Evolutionary conservation across 2,888 invertebrate species (phyloP), one percentile per base, ranked within the genome.

Genomic region (Philopedon plagiatum): DNA sequence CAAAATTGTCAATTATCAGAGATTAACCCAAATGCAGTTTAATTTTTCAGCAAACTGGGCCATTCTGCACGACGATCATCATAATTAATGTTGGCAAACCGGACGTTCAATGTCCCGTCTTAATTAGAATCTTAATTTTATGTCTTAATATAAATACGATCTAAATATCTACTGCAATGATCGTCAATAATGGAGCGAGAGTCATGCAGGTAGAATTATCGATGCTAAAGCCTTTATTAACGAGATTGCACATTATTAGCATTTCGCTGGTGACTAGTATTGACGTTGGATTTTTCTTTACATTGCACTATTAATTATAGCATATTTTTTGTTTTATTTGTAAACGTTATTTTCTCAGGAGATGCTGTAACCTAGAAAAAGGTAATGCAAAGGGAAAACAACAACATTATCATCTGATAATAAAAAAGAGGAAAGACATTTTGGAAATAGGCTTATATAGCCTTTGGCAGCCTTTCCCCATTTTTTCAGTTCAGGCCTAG

Each of bases 121-220:
- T 73, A 73, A 73, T 73, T 73, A 73, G 69, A 73, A 73, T 73
- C 73, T 67, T 69, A 73, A 73, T 73, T 73, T 73, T 73, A 73
- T 73, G 73, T 73, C 68, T 73, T 73, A 56, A 68, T 73, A 64
- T 73, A 60, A 71, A 71, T 71, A 32, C 26, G 60, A 56, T 67
- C 57, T 61, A 62, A 54, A 57, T 67, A 72, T 72, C 63, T 58
- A 63, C 62, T 15, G 41, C 63, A 44, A 39, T 32, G 61, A 65
- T 71, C 63, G 56, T 62, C 72, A 19, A 26, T 62, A 54, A 66
- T 41, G 71, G 44, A 23, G 19, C 57, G 9, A 41, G 32, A 58
- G 19, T 56, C 63, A 72, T 72, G 72, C 72, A 72, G 72, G 72
- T 72, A 67, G 67, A 71, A 71, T 72, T 72, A 72, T n/a, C n/a